Evolutionary conservation across 1,140 invertebrate species (phyloP).

Genomic region (Olivierus martensii): DNA sequence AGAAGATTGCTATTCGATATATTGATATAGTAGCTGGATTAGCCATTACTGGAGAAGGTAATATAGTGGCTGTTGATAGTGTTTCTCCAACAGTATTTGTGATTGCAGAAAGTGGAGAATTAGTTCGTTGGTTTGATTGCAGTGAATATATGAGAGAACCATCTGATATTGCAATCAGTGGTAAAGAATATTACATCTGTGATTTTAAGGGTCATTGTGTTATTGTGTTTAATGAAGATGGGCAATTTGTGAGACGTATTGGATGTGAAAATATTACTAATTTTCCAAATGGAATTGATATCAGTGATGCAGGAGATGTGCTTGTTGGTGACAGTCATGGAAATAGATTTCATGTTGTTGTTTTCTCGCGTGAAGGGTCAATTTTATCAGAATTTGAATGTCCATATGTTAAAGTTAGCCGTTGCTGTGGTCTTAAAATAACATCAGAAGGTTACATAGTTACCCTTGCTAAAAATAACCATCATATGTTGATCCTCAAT

Average conservation of each 20-base stretch:
- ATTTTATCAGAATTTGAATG: slow-evolving; percentile 89
- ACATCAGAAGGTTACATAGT: slow-evolving; percentile 92
- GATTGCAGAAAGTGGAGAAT: slow-evolving; percentile 73
- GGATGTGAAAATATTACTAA: slow-evolving; percentile 90
- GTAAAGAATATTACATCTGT: slow-evolving; percentile 91
- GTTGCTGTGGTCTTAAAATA: slow-evolving; percentile 93
- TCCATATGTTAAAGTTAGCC: slow-evolving; percentile 90
- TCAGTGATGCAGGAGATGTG: slow-evolving; percentile 89
- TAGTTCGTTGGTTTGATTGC: slow-evolving; percentile 90
- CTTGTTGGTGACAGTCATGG: slow-evolving; percentile 94
- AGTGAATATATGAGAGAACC: slow-evolving; percentile 94
- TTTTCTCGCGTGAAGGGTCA: slow-evolving; percentile 72
- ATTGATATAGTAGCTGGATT: slow-evolving; percentile 96
- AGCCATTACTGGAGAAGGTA: slow-evolving; percentile 72
- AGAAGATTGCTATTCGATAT: slow-evolving; percentile 80
- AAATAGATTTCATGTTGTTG: slow-evolving; percentile 91
- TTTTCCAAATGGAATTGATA: slow-evolving; percentile 95
- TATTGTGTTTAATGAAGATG: slow-evolving; percentile 84
- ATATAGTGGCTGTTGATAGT: slow-evolving; percentile 93
- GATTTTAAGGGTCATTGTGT: slow-evolving; percentile 97
- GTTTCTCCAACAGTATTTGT: slow-evolving; percentile 94
- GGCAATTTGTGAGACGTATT: slow-evolving; percentile 77
- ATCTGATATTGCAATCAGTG: slow-evolving; percentile 87
- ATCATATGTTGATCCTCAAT: slow-evolving; percentile 90
- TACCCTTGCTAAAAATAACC: slow-evolving; percentile 95